Conservation (phyloP, 2,888 invertebrate species). For the Mythimna albipuncta region DNA sequence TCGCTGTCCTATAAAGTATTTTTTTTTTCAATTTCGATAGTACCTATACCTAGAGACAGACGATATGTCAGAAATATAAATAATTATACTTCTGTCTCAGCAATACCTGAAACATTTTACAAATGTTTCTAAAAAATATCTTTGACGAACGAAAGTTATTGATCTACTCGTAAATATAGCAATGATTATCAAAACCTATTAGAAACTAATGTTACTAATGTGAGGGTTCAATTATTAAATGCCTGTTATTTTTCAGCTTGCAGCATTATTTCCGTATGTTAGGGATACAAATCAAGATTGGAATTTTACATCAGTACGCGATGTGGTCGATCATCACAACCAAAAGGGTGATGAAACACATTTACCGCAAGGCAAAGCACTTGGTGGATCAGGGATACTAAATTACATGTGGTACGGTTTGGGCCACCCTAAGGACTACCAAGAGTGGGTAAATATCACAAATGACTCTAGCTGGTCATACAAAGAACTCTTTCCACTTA, state of each 20-base stretch:
- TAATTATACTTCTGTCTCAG: too few species aligned
- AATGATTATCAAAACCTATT: too few species aligned
- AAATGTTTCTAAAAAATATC: not conserved
- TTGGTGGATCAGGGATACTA: constrained; percentile 89
- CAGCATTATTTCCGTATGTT: constrained; percentile 27
- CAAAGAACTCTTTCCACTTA: constrained; percentile 83
- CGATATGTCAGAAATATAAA: too few species aligned
- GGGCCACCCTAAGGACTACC: constrained; percentile 74
- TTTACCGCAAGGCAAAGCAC: constrained; percentile 88
- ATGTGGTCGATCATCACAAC: constrained; percentile 64
- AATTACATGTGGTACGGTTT: constrained; percentile 88
- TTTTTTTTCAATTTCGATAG: too few species aligned
- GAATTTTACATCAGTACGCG: constrained; percentile 72
- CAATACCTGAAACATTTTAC: too few species aligned
- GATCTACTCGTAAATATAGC: not conserved
- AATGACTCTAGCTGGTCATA: constrained; percentile 89
- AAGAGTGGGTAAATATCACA: constrained; percentile 86
- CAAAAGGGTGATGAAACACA: constrained; percentile 18
- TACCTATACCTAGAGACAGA: too few species aligned
- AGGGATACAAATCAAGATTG: constrained; percentile 45
- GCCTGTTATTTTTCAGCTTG: constrained; percentile 28
- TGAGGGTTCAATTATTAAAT: not conserved
- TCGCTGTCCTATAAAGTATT: too few species aligned
- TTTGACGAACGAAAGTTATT: not conserved
- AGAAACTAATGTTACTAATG: not conserved